Evolutionary conservation across 2,113 vertebrate species (phyloP).

Genomic region (Suncus etruscus): DNA sequence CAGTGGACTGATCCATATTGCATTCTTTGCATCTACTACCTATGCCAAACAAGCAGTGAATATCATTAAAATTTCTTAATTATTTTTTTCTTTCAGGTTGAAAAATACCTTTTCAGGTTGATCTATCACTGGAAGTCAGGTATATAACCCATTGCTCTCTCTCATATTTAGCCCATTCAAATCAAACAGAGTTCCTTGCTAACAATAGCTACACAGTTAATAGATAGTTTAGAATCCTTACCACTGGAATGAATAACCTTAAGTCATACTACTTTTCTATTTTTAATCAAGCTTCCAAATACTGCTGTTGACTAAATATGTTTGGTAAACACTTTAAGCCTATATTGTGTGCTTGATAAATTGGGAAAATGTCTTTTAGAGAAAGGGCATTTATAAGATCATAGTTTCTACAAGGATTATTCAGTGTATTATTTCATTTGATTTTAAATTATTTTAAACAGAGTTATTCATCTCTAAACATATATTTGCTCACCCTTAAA

Average conservation of each 20-base stretch:
- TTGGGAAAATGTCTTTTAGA: constrained; percentile 17
- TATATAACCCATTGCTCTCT: too few species aligned
- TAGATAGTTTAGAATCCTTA: background rate
- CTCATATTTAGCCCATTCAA: background rate
- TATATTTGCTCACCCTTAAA: background rate
- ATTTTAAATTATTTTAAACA: background rate
- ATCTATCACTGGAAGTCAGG: background rate
- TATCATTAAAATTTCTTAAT: background rate
- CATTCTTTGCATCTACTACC: background rate
- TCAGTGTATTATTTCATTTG: background rate
- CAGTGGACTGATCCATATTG: background rate
- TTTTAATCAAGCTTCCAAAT: constrained; percentile 54
- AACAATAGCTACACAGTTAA: background rate
- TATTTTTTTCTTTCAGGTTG: background rate
- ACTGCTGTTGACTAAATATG: background rate
- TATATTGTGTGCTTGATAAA: background rate
- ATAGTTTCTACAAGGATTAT: background rate
- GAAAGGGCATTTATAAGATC: background rate
- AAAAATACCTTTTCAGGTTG: background rate
- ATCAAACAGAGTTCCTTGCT: background rate
- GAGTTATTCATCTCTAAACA: background rate
- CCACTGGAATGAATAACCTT: background rate
- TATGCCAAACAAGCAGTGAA: background rate
- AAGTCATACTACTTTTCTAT: constrained; percentile 1
- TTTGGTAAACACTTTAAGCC: background rate